Conservation (phyloP, 1,140 invertebrate species). For the Temnothorax nylanderi region DNA sequence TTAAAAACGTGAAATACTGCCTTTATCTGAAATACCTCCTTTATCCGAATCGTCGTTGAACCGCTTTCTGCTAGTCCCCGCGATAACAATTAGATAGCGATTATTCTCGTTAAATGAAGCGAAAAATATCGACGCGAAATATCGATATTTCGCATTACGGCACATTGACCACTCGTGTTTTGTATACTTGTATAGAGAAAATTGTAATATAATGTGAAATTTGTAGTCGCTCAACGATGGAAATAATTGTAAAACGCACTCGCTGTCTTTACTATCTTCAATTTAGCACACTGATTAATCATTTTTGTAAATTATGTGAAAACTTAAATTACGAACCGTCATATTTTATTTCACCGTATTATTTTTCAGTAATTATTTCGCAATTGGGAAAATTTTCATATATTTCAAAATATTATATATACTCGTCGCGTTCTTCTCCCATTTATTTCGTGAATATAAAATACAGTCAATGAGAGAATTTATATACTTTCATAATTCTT, state of each 20-base stretch:
- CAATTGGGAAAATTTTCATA: background rate
- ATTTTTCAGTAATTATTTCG: background rate
- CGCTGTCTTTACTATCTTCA: background rate
- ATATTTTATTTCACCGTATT: background rate
- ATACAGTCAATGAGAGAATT: background rate
- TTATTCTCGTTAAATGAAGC: background rate
- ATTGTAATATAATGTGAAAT: background rate
- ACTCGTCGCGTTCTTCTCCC: background rate
- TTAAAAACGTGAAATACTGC: background rate
- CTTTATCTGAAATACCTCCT: background rate
- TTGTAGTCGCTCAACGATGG: background rate
- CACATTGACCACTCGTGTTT: background rate
- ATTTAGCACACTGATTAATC: background rate
- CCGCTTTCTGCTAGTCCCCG: background rate
- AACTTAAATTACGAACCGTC: background rate
- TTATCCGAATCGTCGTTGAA: background rate
- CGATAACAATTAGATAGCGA: background rate
- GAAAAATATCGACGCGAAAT: background rate
- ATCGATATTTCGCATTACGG: conserved; percentile 1
- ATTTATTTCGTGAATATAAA: background rate
- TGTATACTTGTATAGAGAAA: background rate
- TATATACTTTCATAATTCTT: background rate
- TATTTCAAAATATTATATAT: background rate
- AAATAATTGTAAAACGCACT: background rate
- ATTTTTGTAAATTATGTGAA: background rate